Conservation (phyloP, 2,113 vertebrate genomes). For the Strix aluco region DNA sequence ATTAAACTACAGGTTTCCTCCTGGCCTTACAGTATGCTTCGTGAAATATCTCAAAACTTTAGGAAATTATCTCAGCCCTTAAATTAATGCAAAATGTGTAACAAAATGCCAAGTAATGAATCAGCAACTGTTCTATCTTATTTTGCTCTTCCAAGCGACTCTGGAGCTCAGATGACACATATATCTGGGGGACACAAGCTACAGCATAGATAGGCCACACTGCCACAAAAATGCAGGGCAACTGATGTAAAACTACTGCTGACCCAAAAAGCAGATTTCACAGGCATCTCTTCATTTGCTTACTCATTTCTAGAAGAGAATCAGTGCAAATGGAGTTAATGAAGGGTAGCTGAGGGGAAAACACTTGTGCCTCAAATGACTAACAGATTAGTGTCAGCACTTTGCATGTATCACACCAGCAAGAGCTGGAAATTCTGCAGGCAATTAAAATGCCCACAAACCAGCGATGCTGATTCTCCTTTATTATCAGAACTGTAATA, state of each 20-base stretch:
- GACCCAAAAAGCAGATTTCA: constrained; percentile 33
- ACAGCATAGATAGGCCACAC: neutral
- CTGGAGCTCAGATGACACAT: neutral
- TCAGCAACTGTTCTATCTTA: neutral
- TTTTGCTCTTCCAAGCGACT: neutral
- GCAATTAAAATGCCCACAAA: neutral
- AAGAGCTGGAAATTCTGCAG: neutral
- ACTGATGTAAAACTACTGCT: neutral
- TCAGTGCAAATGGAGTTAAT: constrained; percentile 24
- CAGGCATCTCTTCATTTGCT: constrained; percentile 19
- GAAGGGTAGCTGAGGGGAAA: constrained; percentile 11
- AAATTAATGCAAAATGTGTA: neutral
- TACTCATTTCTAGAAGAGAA: constrained; percentile 41
- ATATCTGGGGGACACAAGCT: constrained; percentile 18
- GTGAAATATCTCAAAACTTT: neutral
- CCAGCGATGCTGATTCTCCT: neutral
- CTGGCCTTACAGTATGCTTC: neutral
- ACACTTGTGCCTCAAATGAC: neutral
- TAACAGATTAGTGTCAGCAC: constrained; percentile 8
- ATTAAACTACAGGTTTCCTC: neutral
- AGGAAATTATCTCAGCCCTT: neutral
- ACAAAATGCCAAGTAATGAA: neutral
- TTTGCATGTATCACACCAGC: neutral
- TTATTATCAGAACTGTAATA: neutral
- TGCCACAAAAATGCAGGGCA: constrained; percentile 36